Evolutionary conservation across 1,140 invertebrate species (phyloP), one percentile per base, ranked within the genome.

Genomic region (Leptinotarsa texana): DNA sequence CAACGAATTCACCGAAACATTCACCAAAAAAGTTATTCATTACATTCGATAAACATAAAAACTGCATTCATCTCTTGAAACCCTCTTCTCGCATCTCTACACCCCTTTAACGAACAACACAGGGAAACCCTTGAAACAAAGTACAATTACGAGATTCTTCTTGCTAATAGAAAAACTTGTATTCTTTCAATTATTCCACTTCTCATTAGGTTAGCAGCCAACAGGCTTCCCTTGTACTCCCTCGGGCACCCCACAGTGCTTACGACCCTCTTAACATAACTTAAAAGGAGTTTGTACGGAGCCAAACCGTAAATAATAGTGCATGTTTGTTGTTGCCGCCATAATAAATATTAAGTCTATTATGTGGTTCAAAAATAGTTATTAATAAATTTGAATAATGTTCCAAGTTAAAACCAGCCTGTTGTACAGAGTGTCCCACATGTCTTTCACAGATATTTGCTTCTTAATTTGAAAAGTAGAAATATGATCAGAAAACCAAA

Each of bases 311-410:
- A 33, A 65, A 65, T 65, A 65, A 65, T 65, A 57, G 4, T 65
- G 17, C 13, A 65, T 65, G 63, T 65, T 65, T 65, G 63, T 65
- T 65, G 63, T 24, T 65, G 63, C 63, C 63, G 63, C 63, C 63
- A 24, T 33, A 65, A 65, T 65, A 65, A 65, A 65, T 65, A 65
- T 65, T 33, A 0, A 15, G 21, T 27, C 63, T 65, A 65, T 65
- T 65, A 65, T 65, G 21, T 65, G 21, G 63, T 65, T 65, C 63
- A 15, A 65, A 65, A 65, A 65, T 24, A 15, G 63, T 65, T 65
- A 65, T 65, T 65, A 65, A 65, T 65, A 33, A 65, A 65, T 65
- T 65, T 65, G 22, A 65, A 65, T 65, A 65, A 65, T 65, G 63
- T 65, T 65, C 15, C 3, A 65, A 5, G 21, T 21, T 65, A 21